Evolutionary conservation across 2,888 invertebrate genomes (phyloP).

Genomic region (Tetanocera ferruginea): DNA sequence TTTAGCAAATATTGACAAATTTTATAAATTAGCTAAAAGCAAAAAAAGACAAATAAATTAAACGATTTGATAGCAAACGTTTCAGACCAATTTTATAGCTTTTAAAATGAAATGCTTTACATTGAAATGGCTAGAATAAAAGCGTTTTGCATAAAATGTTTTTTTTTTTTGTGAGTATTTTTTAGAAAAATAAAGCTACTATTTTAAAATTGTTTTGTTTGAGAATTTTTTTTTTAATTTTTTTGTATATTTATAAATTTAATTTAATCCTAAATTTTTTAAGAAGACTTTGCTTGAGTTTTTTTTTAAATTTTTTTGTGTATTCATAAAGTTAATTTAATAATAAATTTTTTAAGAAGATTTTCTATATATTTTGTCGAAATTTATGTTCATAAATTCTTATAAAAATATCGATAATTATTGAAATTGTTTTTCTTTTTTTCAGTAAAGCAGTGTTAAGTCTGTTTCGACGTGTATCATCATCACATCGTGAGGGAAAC

Average conservation of each 20-base stretch:
- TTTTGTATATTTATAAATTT: neutral
- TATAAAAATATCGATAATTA: neutral
- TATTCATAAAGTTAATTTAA: neutral
- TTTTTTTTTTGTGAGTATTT: no score
- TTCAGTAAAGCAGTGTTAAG: conserved; percentile 67
- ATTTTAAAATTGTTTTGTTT: neutral
- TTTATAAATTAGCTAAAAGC: neutral
- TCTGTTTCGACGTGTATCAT: conserved; percentile 64
- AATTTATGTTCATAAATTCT: neutral
- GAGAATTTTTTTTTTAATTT: neutral
- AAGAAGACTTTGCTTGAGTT: neutral
- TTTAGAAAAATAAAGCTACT: no score
- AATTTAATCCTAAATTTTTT: neutral
- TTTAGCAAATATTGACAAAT: neutral
- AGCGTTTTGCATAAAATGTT: no score
- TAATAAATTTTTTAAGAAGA: neutral
- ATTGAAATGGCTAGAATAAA: no score
- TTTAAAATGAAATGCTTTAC: no score
- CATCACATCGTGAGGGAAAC: conserved; percentile 63
- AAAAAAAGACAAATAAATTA: neutral
- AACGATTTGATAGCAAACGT: neutral
- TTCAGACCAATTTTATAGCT: neutral
- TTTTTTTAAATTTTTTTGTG: neutral
- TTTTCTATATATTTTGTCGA: no score
- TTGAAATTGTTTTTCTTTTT: conserved; percentile 1